Evolutionary conservation across 1,140 invertebrate genomes (phyloP), one percentile per base, ranked within the genome.

Genomic region (Brachionus asplanchnoidis): DNA sequence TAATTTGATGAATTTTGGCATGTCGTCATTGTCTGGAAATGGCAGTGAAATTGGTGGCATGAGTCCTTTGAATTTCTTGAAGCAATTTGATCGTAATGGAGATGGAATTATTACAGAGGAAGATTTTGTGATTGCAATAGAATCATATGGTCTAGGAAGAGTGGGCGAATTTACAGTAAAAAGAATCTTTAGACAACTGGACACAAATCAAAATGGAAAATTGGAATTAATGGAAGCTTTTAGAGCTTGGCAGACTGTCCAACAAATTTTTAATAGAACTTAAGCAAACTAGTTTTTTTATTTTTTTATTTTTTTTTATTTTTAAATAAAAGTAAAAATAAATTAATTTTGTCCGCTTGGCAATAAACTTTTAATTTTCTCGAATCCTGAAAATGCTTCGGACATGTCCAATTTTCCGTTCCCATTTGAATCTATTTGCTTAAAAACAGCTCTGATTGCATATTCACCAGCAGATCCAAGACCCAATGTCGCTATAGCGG

Each of bases 61-160:
- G 68, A 73, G 68, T 42, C 68, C 68, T 56, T 80, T 80, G 28
- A 80, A 80, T 40, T 20, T 82, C 40, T 68, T 82, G 8, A 68
- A 60, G 60, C 79, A 82, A 82, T 82, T 82, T 26, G 79, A 82
- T 44, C 50, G 79, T 12, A 82, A 60, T 82, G 79, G 79, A 32
- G 79, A 82, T 46, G 26, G 26, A 2, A 17, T 1, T 4, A 82
- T 82, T 12, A 82, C 79, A 2, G 79, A 82, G 65, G 79, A 82
- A 6, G 79, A 82, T 26, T 82, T 82, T 82, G 40, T 82, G 20
- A 11, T 82, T 7, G 50, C 42, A 1, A 56, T 82, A 5, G 20
- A 82, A 11, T 32, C 26, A 14, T 68, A 44, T 44, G 79, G 79
- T 8, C 28, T 82, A 7, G 79, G 79, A 44, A n/a, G 46, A 20